These are phyloP conservation scores for Nephrotoma flavescens DNA, from an alignment of 2,888 invertebrate species.

Conservation along the genomic window DNA sequence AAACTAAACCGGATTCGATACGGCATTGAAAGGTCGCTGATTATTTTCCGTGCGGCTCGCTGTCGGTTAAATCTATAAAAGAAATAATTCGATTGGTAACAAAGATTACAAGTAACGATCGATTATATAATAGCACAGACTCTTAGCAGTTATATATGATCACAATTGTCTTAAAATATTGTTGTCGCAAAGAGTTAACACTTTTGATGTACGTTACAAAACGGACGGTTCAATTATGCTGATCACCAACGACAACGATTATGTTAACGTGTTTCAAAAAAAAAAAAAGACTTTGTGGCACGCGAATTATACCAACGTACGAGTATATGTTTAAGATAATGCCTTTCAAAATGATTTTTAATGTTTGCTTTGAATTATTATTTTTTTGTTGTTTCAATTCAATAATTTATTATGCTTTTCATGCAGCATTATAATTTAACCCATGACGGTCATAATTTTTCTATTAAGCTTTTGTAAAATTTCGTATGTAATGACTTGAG, in stretches of 20 bases:
- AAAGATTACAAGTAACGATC: not conserved
- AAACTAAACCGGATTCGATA: not conserved
- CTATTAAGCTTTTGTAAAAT: not conserved
- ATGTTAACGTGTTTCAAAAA: not conserved
- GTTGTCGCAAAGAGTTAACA: not conserved
- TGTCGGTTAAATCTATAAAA: too few relatives aligned
- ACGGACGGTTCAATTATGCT: not conserved
- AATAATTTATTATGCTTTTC: not conserved
- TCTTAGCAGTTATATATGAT: not conserved
- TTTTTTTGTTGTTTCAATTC: not conserved
- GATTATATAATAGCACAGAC: not conserved
- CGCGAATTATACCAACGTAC: not conserved
- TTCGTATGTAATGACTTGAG: not conserved
- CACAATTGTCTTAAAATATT: not conserved
- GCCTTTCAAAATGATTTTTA: not conserved
- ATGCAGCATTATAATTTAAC: not conserved
- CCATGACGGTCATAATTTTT: not conserved
- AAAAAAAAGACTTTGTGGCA: not conserved
- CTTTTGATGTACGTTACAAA: not conserved
- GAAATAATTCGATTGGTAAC: not conserved
- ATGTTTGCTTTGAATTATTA: not conserved
- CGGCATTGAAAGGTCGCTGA: not conserved
- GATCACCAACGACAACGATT: not conserved
- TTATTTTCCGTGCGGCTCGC: not conserved
- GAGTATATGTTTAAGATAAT: not conserved